Percentiles rank a stretch among this genome's conserved stretches.
Evolutionary conservation across 1,140 invertebrate species (phyloP).

Genomic region (Amyelois transitella): DNA sequence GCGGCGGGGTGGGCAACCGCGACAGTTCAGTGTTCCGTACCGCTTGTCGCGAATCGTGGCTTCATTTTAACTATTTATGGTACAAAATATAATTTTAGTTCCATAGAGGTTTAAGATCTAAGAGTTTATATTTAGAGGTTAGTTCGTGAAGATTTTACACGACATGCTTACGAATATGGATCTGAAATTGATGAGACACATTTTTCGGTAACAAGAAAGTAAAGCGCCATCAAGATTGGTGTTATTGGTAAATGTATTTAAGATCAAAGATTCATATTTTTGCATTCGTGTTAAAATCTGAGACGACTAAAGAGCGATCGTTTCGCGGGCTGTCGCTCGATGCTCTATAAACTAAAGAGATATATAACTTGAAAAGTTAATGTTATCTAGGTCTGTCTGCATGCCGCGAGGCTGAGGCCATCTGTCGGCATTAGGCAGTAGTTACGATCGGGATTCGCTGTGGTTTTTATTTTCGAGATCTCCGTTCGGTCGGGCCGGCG

Average conservation of each 20-base stretch:
- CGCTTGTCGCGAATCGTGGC: conserved; percentile 45
- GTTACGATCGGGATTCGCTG: conserved; percentile 18
- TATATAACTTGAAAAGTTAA: conserved; percentile 43
- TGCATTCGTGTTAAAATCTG: background rate
- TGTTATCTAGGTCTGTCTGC: conserved; percentile 42
- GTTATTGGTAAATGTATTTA: background rate
- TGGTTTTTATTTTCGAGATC: conserved; percentile 28
- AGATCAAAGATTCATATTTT: background rate
- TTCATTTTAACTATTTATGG: conserved; percentile 68
- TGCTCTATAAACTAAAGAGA: conserved; percentile 25
- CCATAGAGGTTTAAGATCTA: conserved; percentile 67
- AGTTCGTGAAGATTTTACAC: background rate
- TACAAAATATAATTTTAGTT: conserved; percentile 71
- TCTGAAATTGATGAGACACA: background rate
- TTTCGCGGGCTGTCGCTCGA: background rate
- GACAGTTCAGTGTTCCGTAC: conserved; percentile 35
- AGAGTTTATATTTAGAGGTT: conserved; percentile 68
- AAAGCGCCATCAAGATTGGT: background rate
- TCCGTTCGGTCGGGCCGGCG: conserved; percentile 33
- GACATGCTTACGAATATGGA: background rate
- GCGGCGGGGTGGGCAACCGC: conserved; percentile 21
- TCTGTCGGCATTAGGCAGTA: conserved; percentile 42
- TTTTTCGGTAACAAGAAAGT: background rate
- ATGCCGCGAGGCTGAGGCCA: conserved; percentile 24
- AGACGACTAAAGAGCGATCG: background rate